Conservation (phyloP, 2,797 vertebrate species). For the Ceyx erithaca region DNA sequence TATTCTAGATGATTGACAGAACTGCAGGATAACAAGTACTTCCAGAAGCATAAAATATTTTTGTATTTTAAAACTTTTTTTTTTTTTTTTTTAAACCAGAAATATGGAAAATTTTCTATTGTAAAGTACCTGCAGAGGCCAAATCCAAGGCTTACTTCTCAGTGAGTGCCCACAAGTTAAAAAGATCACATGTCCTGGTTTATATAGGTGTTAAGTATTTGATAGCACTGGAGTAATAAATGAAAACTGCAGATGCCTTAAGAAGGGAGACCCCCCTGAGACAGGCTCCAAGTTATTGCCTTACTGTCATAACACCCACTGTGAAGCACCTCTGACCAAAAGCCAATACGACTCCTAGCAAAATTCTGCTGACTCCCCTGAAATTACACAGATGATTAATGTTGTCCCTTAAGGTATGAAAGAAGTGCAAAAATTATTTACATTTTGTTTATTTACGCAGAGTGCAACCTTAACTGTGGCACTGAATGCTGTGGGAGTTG, state of each 20-base stretch:
- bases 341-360: not conserved
- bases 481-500: not conserved
- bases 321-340: constrained; percentile 19
- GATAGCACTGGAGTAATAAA: not conserved
- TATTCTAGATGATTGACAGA: constrained; percentile 20
- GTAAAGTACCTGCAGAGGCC: not conserved
- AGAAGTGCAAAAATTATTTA: constrained; percentile 15
- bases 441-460: constrained; percentile 16
- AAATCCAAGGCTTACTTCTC: not conserved
- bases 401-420: constrained; percentile 9
- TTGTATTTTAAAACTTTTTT: not conserved
- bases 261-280: not conserved
- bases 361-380: not conserved
- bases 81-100: not conserved
- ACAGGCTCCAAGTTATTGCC: constrained; percentile 17
- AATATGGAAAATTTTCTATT: not conserved
- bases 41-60: not conserved
- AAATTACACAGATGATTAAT: constrained; percentile 35
- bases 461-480: not conserved
- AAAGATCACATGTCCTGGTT: not conserved
- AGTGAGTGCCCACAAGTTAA: not conserved
- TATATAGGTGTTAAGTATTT: not conserved
- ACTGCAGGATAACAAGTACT: not conserved
- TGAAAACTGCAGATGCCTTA: not conserved
- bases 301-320: constrained; percentile 24